These are phyloP conservation scores for Cryptocephalus moraei DNA, from an alignment of 2,888 invertebrate genomes.

Conservation along the genomic window DNA sequence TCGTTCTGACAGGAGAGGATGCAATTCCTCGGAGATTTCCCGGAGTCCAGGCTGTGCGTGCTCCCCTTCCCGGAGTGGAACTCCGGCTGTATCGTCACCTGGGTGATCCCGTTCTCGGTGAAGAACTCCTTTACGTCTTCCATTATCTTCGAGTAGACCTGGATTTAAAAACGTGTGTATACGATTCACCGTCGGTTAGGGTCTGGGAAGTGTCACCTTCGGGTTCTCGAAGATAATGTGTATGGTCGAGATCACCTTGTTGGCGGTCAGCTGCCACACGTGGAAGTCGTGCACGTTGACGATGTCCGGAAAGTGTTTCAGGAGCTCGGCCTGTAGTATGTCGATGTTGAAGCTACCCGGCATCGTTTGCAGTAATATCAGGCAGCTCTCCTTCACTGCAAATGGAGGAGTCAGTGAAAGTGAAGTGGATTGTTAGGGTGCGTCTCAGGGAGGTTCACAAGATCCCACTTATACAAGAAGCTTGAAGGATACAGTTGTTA, in stretches of 20 bases:
- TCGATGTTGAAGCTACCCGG: slow-evolving; percentile 79
- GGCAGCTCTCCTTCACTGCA: slow-evolving; percentile 77
- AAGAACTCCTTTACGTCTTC: slow-evolving; percentile 63
- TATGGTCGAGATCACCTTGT: slow-evolving; percentile 72
- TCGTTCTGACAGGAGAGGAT: slow-evolving; percentile 37
- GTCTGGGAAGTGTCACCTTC: slow-evolving; percentile 34
- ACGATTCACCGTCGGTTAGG: background rate
- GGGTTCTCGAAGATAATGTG: slow-evolving; percentile 68
- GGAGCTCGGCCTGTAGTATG: slow-evolving; percentile 52
- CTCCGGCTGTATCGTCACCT: slow-evolving; percentile 82
- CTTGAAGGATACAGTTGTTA: too few species aligned
- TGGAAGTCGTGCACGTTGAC: slow-evolving; percentile 78
- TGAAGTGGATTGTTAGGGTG: too few species aligned
- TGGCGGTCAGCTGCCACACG: slow-evolving; percentile 77
- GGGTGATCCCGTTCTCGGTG: slow-evolving; percentile 67
- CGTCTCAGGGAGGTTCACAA: too few species aligned
- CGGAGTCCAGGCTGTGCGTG: slow-evolving; percentile 22
- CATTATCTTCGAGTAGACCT: slow-evolving; percentile 47
- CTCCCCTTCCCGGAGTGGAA: slow-evolving; percentile 41
- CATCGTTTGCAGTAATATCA: slow-evolving; percentile 85
- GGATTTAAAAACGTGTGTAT: slow-evolving; percentile 5
- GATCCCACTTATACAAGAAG: too few species aligned
- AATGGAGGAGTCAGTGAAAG: too few species aligned
- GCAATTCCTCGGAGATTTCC: slow-evolving; percentile 29
- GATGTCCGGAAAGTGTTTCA: slow-evolving; percentile 57